phyloP scores from a whole-genome alignment of 2,113 vertebrate species.

The Sphyrna mokarran region DNA sequence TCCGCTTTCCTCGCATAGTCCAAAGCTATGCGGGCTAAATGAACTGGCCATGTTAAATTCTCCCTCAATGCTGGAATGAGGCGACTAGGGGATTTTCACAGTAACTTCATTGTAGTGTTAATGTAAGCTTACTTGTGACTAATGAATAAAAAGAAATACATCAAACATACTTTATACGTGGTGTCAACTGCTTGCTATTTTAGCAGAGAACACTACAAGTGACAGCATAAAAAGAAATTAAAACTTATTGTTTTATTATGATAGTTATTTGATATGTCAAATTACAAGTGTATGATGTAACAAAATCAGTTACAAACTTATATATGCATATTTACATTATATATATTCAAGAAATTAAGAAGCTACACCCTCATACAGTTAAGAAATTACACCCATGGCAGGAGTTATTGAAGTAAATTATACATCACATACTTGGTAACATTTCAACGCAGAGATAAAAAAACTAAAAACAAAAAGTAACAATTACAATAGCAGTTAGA shows the following conservation, averaged over 20 bases:
- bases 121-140: too few relatives aligned
- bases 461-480: slow-evolving; percentile 61
- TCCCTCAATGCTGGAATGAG: too few relatives aligned
- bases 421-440: slow-evolving; percentile 76
- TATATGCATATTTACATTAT: slow-evolving; percentile 91
- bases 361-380: slow-evolving; percentile 71
- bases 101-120: too few relatives aligned
- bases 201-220: not conserved
- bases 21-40: too few relatives aligned
- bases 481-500: slow-evolving; percentile 69
- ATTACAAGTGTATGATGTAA: slow-evolving; percentile 88
- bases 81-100: too few relatives aligned
- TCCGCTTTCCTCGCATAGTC: too few relatives aligned
- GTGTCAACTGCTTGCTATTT: not conserved
- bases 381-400: slow-evolving; percentile 78
- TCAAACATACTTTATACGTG: not conserved
- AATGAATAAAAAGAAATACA: too few relatives aligned
- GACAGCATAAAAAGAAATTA: slow-evolving; percentile 52
- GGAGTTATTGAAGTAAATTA: slow-evolving; percentile 78
- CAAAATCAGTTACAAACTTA: slow-evolving; percentile 86
- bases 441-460: slow-evolving; percentile 58
- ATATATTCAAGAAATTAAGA: slow-evolving; percentile 72
- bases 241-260: slow-evolving; percentile 82
- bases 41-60: too few relatives aligned
- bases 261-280: slow-evolving; percentile 81